Conservation (phyloP, 2,888 invertebrate genomes). For the Drosophila tripunctata region DNA sequence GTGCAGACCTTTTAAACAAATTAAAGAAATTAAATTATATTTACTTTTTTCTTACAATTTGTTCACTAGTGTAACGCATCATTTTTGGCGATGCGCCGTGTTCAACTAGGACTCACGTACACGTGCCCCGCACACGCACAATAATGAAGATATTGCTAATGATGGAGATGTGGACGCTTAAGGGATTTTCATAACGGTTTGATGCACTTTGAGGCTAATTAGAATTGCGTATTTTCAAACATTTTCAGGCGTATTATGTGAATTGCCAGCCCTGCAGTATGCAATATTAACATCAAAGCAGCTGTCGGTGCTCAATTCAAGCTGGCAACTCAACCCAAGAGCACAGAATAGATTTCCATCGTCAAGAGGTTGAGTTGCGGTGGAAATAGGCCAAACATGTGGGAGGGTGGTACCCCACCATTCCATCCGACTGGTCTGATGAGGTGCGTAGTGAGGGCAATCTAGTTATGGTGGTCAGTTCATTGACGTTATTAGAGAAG, state of each 20-base stretch:
- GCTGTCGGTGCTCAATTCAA: constrained; percentile 33
- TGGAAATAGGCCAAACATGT: not conserved
- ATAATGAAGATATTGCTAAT: constrained; percentile 36
- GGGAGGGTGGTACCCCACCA: no score
- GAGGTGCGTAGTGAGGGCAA: constrained; percentile 27
- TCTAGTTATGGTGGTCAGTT: constrained; percentile 46
- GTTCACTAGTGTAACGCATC: constrained; percentile 17
- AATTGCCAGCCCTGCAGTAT: constrained; percentile 35
- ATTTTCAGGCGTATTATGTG: constrained; percentile 49
- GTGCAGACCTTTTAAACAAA: no score
- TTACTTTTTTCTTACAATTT: no score
- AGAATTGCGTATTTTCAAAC: constrained; percentile 58
- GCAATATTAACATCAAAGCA: constrained; percentile 37
- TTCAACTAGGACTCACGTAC: not conserved
- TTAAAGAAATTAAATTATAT: no score
- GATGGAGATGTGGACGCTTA: not conserved
- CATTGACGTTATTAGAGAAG: constrained; percentile 59
- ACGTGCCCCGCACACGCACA: not conserved
- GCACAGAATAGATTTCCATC: no score
- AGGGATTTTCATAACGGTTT: constrained; percentile 32
- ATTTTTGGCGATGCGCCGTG: constrained; percentile 10
- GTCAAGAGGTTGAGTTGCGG: not conserved
- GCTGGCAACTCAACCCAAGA: constrained; percentile 17
- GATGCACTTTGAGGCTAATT: constrained; percentile 62
- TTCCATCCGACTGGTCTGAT: no score